These are phyloP conservation scores for Esox masquinongy DNA, from an alignment of 2,797 vertebrate species.

Conservation along the genomic window DNA sequence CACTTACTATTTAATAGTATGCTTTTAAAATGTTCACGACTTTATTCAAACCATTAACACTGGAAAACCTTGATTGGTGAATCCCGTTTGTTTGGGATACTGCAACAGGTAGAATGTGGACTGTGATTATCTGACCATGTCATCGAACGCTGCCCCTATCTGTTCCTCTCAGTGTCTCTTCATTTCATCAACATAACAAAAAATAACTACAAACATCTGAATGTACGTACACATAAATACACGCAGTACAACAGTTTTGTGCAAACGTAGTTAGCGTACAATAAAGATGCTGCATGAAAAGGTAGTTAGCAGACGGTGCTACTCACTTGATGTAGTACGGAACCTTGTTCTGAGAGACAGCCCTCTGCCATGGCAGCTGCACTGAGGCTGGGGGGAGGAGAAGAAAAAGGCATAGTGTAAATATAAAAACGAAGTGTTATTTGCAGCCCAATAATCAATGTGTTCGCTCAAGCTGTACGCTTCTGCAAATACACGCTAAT, in stretches of 20 bases:
- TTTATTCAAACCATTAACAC: neutral
- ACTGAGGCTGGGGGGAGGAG: constrained; percentile 85
- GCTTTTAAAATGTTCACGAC: neutral
- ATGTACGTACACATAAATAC: neutral
- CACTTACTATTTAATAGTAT: neutral
- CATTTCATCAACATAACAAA: no score
- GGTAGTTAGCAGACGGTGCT: constrained; percentile 18
- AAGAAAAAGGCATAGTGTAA: constrained; percentile 23
- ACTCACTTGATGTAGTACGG: constrained; percentile 99
- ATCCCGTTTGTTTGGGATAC: no score
- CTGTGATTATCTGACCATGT: no score
- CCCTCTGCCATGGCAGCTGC: constrained; percentile 96
- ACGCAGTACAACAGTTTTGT: no score
- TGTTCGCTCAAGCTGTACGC: constrained; percentile 28
- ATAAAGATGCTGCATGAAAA: neutral
- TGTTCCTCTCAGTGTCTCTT: no score
- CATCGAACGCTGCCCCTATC: no score
- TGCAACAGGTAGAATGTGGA: no score
- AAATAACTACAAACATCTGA: neutral
- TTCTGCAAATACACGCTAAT: constrained; percentile 35
- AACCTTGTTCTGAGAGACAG: constrained; percentile 97
- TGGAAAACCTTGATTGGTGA: neutral
- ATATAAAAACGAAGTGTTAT: constrained; percentile 24
- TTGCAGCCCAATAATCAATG: constrained; percentile 38
- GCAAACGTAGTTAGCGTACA: constrained; percentile 1